Evolutionary conservation across 2,113 vertebrate genomes (phyloP).

Genomic region (Gavialis gangeticus): DNA sequence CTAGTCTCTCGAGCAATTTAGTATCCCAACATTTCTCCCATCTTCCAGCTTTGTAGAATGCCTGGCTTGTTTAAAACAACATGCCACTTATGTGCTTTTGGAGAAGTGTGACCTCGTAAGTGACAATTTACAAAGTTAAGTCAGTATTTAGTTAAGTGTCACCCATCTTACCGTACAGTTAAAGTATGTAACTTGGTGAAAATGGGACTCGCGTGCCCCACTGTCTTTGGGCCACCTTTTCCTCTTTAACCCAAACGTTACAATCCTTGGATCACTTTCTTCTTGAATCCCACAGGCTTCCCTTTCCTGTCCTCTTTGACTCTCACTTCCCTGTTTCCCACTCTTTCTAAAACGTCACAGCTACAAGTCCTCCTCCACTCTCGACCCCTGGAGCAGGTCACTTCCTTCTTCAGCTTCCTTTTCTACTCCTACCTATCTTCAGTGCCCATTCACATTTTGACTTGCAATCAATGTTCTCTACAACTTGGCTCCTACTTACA

Average conservation of each 20-base stretch:
- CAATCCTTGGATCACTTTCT: neutral
- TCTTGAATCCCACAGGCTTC: no score
- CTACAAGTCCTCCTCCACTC: neutral
- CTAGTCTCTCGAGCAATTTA: conserved; percentile 63
- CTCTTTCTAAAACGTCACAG: neutral
- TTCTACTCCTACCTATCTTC: neutral
- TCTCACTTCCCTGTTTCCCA: no score
- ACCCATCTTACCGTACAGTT: neutral
- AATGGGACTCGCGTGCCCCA: neutral
- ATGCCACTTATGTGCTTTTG: conserved; percentile 23
- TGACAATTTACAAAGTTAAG: neutral
- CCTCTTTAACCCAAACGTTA: neutral
- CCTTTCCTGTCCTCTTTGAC: no score
- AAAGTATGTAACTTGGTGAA: neutral
- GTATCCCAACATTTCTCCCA: conserved; percentile 48
- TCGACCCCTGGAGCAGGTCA: neutral
- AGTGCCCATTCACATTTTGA: neutral
- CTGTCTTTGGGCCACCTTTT: neutral
- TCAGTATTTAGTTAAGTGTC: neutral
- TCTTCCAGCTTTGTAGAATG: neutral
- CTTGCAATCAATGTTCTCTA: neutral
- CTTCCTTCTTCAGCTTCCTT: neutral
- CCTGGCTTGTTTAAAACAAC: conserved; percentile 21
- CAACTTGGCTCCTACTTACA: neutral
- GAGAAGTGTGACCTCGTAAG: neutral